Conservation (phyloP, 2,888 invertebrate genomes). For the Electrophaes corylata region DNA sequence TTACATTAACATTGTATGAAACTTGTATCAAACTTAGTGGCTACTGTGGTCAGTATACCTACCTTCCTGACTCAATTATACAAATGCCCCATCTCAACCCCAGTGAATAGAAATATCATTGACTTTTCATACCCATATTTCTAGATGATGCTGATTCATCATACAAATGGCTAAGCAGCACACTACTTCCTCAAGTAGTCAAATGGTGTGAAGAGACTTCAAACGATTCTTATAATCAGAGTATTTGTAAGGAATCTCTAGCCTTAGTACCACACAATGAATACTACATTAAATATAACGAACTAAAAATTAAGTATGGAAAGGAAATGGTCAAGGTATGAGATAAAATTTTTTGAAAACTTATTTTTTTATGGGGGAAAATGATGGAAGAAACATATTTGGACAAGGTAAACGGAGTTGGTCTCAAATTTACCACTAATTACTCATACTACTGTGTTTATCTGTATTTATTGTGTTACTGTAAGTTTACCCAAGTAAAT, state of each 20-base stretch:
- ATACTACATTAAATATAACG: conserved; percentile 89
- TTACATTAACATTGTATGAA: conserved; percentile 67
- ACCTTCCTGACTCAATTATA: not conserved
- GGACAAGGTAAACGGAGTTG: no score
- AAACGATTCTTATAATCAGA: conserved; percentile 39
- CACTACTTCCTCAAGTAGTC: conserved; percentile 84
- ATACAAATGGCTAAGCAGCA: conserved; percentile 81
- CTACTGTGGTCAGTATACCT: conserved; percentile 58
- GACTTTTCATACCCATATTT: no score
- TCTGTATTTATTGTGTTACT: no score
- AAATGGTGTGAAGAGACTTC: conserved; percentile 85
- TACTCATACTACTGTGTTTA: no score
- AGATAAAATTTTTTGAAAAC: no score
- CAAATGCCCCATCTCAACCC: not conserved
- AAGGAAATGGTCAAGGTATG: conserved; percentile 86
- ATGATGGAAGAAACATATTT: no score
- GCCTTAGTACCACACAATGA: conserved; percentile 86
- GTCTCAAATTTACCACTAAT: no score
- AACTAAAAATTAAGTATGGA: conserved; percentile 92
- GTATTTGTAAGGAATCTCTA: conserved; percentile 83
- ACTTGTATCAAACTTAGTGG: conserved; percentile 68
- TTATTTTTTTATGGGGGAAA: no score
- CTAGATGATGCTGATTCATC: conserved; percentile 57
- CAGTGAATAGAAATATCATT: no score
- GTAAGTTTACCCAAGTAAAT: no score